A percentile compares a stretch with the other conserved stretches of the same genome.
Evolutionary conservation across 2,888 invertebrate species (phyloP).

Genomic region (Lottia gigantea): DNA sequence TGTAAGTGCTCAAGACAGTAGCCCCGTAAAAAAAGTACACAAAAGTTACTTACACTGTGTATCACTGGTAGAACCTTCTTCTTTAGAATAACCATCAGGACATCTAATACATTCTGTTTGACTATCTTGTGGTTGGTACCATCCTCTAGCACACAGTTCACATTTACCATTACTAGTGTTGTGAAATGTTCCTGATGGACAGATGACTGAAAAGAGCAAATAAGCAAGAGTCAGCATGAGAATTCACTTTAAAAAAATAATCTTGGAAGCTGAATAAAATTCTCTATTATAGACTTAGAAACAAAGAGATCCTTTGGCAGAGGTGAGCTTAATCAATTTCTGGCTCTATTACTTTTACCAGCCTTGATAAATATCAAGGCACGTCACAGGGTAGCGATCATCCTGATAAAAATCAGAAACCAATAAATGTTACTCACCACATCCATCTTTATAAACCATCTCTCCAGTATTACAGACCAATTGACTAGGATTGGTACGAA

Average conservation of each 20-base stretch:
- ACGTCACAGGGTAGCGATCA: too few species aligned
- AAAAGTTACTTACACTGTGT: conserved; percentile 46
- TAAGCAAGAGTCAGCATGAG: too few species aligned
- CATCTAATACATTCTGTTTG: conserved; percentile 48
- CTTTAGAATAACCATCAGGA: conserved; percentile 42
- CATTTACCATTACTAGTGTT: conserved; percentile 39
- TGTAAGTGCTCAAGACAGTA: too few species aligned
- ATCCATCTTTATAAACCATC: conserved; percentile 42
- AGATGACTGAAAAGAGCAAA: conserved; percentile 40
- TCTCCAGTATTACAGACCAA: conserved; percentile 50
- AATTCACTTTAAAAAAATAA: too few species aligned
- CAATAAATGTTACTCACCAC: conserved; percentile 41
- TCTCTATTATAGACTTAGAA: too few species aligned
- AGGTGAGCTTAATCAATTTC: too few species aligned
- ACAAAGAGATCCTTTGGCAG: too few species aligned
- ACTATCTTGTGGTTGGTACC: conserved; percentile 47
- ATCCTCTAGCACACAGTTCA: conserved; percentile 45
- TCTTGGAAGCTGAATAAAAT: too few species aligned
- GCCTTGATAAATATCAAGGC: too few species aligned
- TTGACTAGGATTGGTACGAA: conserved; percentile 33
- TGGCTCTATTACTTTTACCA: too few species aligned
- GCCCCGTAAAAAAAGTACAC: too few species aligned
- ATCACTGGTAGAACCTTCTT: conserved; percentile 43
- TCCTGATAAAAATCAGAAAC: too few species aligned
- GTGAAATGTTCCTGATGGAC: conserved; percentile 53